Conservation (phyloP, 1,140 invertebrate species). For the Drosophila sp. region DNA sequence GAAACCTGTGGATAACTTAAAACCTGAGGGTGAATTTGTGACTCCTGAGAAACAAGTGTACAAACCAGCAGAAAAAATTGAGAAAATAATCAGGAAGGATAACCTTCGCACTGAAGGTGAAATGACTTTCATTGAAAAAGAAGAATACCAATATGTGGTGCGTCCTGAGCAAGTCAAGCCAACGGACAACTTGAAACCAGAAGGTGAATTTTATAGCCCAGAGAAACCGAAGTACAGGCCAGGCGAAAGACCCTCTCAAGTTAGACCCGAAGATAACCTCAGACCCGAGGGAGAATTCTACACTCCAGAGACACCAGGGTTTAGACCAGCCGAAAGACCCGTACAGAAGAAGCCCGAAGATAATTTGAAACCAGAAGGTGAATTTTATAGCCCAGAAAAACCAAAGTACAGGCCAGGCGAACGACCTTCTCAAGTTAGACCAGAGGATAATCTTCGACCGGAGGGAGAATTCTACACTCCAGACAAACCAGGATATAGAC, state of each 20-base stretch:
- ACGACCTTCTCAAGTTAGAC: background rate
- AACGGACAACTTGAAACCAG: background rate
- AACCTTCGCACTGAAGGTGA: background rate
- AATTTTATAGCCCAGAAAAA: background rate
- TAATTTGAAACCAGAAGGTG: background rate
- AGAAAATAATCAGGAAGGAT: conserved; percentile 67
- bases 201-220: background rate
- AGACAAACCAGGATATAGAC: background rate
- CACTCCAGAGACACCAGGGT: background rate
- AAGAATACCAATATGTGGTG: conserved; percentile 8
- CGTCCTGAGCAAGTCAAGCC: background rate
- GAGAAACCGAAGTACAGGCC: background rate
- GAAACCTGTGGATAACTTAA: too few relatives aligned
- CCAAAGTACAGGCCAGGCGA: background rate
- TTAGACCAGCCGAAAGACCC: background rate
- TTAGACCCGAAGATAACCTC: background rate
- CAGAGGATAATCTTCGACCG: background rate
- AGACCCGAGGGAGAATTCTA: background rate
- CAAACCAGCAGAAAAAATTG: background rate
- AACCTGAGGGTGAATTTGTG: too few relatives aligned
- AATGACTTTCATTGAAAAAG: background rate
- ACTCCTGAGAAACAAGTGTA: too few relatives aligned
- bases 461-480: background rate
- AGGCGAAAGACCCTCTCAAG: background rate
- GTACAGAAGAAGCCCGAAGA: background rate